Base-by-base conservation (phyloP, 2,888 invertebrate genomes). In the Oscheius myriophilus region DNA sequence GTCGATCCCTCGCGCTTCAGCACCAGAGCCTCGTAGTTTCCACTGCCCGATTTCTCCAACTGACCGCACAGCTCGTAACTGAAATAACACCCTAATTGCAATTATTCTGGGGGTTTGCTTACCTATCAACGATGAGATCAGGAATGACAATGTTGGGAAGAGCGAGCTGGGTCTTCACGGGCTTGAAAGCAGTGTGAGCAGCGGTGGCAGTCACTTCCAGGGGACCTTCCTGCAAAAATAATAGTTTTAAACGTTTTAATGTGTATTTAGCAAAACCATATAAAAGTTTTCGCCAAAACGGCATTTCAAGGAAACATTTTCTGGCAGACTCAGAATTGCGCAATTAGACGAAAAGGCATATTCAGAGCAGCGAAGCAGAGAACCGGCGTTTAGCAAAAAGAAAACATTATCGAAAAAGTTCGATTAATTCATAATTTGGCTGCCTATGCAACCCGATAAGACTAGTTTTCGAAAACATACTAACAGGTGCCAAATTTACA, bases 1-100 rank as follows among this genome's bases (percentile, higher is more conserved):
- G 59, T 59, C n/a, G 69, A 66, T 9, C 70, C 68, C 43, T 71
- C 72, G 25, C 69, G 46, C 0, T 69, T 69, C 14, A 78, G 46
- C 2, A 62, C 63, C 4, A 80, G 57, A 7, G 39, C 46, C 43
- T 75, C 76, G 23, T 67, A 43, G 23, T 52, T 65, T 46, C 74
- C 75, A 46, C 33, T 14, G 23, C 69, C 67, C 1, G 70, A 63
- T 41, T 75, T 73, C 65, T 80, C 78, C 3, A 80, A 73, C 4
- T 52, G 61, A 52, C 80, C 80, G 55, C 80, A 80, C 21, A 80
- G 55, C 4, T 78, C 76, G 55, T 75, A 78, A 45, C 73, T 76
- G 41, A 49, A 68, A 66, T 39, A 41, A n/a, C n/a, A n/a, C n/a
- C n/a, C n/a, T 41, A 23, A 42, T 11, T n/a, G 21, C 33, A 25